Percentiles rank a stretch among this genome's conserved stretches.
phyloP scores from a whole-genome alignment of 2,113 vertebrate species.

The Platichthys stellatus region DNA sequence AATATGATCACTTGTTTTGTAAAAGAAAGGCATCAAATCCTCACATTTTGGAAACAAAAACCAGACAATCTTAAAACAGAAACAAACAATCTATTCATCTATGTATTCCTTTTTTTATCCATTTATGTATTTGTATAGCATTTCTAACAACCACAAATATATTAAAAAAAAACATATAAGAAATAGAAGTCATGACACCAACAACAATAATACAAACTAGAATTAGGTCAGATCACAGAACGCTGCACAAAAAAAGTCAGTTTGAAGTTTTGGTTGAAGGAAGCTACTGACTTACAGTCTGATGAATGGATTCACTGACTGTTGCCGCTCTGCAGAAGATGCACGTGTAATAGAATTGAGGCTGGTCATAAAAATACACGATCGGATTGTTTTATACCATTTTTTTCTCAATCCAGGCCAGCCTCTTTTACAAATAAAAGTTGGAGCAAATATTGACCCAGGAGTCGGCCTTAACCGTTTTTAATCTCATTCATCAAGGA shows the following conservation, averaged over 20 bases:
- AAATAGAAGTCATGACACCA: too few relatives aligned
- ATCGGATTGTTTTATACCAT: constrained; percentile 6
- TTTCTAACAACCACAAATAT: not conserved
- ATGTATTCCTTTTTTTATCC: too few relatives aligned
- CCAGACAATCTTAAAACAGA: too few relatives aligned
- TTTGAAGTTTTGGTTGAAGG: too few relatives aligned
- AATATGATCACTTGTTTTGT: not conserved
- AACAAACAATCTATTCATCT: too few relatives aligned
- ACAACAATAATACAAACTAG: too few relatives aligned
- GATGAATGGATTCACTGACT: not conserved
- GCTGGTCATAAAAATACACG: not conserved
- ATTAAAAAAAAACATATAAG: too few relatives aligned
- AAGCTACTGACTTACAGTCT: not conserved
- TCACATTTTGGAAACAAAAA: too few relatives aligned
- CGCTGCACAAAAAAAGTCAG: too few relatives aligned
- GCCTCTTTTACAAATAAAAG: constrained; percentile 75
- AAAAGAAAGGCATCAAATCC: not conserved
- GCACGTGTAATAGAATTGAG: not conserved
- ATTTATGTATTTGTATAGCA: too few relatives aligned
- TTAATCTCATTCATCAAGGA: constrained; percentile 73
- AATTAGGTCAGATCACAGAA: too few relatives aligned
- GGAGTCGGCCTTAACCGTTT: constrained; percentile 57
- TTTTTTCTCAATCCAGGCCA: constrained; percentile 41
- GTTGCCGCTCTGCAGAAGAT: not conserved
- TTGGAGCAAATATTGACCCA: constrained; percentile 75